These are phyloP conservation scores for Tortrix viridana DNA, from an alignment of 2,888 invertebrate species.

Conservation along the genomic window DNA sequence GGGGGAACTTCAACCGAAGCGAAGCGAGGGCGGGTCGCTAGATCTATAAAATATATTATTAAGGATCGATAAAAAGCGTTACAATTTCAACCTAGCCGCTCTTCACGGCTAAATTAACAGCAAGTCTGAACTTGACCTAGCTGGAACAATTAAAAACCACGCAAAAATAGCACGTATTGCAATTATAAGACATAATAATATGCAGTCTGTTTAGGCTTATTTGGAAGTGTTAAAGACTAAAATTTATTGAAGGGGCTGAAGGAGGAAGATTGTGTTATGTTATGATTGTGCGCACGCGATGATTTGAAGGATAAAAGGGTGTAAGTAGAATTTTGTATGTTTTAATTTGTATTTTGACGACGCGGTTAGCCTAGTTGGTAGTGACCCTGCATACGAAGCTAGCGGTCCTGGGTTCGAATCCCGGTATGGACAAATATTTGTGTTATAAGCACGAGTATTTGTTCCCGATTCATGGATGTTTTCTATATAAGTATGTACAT, in stretches of 20 bases:
- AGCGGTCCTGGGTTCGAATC: too few species aligned
- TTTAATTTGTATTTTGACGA: not conserved
- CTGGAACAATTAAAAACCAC: slow-evolving; percentile 48
- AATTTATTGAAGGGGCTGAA: not conserved
- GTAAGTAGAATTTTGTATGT: slow-evolving; percentile 45
- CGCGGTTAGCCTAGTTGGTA: too few species aligned
- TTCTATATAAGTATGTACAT: too few species aligned
- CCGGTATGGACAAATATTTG: too few species aligned
- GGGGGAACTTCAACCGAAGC: too few species aligned
- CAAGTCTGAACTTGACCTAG: slow-evolving; percentile 64
- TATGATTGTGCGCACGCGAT: slow-evolving; percentile 58
- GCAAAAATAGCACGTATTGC: slow-evolving; percentile 46
- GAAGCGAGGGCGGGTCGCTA: not conserved
- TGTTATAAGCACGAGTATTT: too few species aligned
- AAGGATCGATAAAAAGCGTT: slow-evolving; percentile 22
- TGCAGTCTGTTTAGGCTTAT: slow-evolving; percentile 28
- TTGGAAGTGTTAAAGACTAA: slow-evolving; percentile 2
- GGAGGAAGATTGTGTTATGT: slow-evolving; percentile 28
- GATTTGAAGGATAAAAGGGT: slow-evolving; percentile 38
- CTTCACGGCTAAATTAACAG: slow-evolving; percentile 50
- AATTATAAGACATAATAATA: not conserved
- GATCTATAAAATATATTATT: slow-evolving; percentile 8
- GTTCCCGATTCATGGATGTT: too few species aligned
- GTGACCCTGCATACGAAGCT: too few species aligned
- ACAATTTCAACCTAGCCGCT: slow-evolving; percentile 34